These are phyloP conservation scores for Malaclemys terrapin DNA, from an alignment of 2,113 vertebrate genomes.

Conservation along the genomic window DNA sequence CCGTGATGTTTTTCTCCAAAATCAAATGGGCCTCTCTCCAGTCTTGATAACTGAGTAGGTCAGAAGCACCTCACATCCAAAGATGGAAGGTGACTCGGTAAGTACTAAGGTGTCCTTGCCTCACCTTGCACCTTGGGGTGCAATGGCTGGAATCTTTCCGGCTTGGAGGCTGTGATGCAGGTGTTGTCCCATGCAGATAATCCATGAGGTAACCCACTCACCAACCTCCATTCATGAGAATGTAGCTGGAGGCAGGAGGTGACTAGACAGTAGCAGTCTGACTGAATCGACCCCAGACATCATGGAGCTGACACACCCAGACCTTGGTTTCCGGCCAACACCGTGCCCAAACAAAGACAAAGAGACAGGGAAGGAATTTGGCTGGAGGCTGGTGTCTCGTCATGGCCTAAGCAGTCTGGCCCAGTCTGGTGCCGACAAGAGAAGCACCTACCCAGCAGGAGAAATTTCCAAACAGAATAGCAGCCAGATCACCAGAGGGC, in stretches of 20 bases:
- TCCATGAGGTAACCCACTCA: neutral
- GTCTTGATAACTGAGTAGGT: neutral
- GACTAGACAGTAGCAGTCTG: slow-evolving; percentile 14
- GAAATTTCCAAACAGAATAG: neutral
- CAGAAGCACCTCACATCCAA: neutral
- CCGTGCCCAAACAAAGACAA: slow-evolving; percentile 31
- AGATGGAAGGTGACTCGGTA: neutral
- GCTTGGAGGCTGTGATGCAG: neutral
- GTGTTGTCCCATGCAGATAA: neutral
- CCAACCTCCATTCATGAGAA: neutral
- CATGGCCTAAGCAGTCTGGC: slow-evolving; percentile 4
- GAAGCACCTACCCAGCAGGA: neutral
- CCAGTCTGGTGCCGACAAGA: neutral
- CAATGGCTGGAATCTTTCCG: neutral
- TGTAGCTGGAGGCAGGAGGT: neutral
- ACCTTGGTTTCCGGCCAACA: neutral
- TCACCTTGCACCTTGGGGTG: neutral
- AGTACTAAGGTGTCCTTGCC: neutral
- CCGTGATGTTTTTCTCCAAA: neutral
- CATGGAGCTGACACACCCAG: neutral
- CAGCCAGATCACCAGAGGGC: neutral
- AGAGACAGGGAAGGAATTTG: slow-evolving; percentile 24
- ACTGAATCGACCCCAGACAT: slow-evolving; percentile 23
- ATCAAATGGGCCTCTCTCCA: neutral
- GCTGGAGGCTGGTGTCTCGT: slow-evolving; percentile 52